Percentiles rank a stretch among this genome's conserved stretches.
Evolutionary conservation across 2,888 invertebrate species (phyloP).

Genomic region (Drymonia ruficornis): DNA sequence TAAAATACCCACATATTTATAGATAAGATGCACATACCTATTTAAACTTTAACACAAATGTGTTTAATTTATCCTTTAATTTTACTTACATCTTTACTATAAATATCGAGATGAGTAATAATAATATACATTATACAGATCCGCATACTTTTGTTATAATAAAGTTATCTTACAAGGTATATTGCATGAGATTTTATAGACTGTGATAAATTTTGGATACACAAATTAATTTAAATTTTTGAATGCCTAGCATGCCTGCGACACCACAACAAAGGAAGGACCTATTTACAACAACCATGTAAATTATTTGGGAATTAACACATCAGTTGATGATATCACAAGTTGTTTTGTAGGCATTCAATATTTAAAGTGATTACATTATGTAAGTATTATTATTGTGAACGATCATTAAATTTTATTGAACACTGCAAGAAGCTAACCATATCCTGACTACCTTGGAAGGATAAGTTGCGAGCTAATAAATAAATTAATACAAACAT

Average conservation of each 20-base stretch:
- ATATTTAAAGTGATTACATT: too few relatives aligned
- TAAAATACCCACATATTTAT: slow-evolving; percentile 12
- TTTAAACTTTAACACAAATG: background rate
- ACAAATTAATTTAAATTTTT: slow-evolving; percentile 12
- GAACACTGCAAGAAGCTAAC: too few relatives aligned
- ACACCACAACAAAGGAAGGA: too few relatives aligned
- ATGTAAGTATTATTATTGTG: too few relatives aligned
- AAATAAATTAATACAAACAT: too few relatives aligned
- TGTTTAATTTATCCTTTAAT: background rate
- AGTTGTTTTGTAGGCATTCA: too few relatives aligned
- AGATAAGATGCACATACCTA: slow-evolving; percentile 4
- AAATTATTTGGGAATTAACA: too few relatives aligned
- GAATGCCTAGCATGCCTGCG: slow-evolving; percentile 8
- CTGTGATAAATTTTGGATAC: slow-evolving; percentile 14
- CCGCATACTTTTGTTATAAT: background rate
- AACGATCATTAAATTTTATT: too few relatives aligned
- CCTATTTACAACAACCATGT: too few relatives aligned
- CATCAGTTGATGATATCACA: too few relatives aligned
- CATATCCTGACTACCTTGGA: slow-evolving; percentile 30
- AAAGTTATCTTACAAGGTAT: slow-evolving; percentile 13
- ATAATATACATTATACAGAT: slow-evolving; percentile 16
- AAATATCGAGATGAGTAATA: slow-evolving; percentile 10
- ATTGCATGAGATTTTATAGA: slow-evolving; percentile 15
- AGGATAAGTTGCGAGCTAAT: slow-evolving; percentile 45
- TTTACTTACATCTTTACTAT: slow-evolving; percentile 6